Evolutionary conservation across 2,888 invertebrate genomes (phyloP), one percentile per base, ranked within the genome.

Genomic region (Holacanthella duospinosa): DNA sequence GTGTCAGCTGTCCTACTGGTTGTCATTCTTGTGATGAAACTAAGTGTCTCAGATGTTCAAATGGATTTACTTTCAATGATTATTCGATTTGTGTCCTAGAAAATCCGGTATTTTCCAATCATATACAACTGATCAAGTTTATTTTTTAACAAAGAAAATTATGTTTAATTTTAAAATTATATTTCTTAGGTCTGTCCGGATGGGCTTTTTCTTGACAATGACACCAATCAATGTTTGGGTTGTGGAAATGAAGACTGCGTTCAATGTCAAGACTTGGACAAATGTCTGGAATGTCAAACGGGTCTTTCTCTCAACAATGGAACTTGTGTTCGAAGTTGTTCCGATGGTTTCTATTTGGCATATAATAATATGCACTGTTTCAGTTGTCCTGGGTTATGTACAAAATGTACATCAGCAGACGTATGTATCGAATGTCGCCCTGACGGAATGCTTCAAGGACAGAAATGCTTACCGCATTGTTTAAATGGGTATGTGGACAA

Each of bases 391-490:
- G 66, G 64, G 28, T 58, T 72, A 24, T 72, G 72, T 54, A 66
- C 62, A 2, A 67, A 64, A 28, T 72, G 72, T 48, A 26, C 58
- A 2, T 86, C 89, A 0, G 82, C 88, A 60, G 82, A 86, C 63
- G 89, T 89, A 77, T 92, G 91, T 75, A 89, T 88, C 0, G 80
- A 84, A 27, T 92, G 92, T 75, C 82, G 83, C n/a, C 82, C 84
- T 60, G 85, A 88, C 1, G 79, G 90, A 71, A 84, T 88, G 73
- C 79, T 92, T 59, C 89, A 91, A 78, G 88, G 87, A 67, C 90
- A 90, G 29, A 86, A 88, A 66, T 92, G 92, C 76, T 81, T 86
- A 63, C 86, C 88, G 1, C 82, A 87, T 1, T 92, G 91, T 74
- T 88, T 88, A 59, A 82, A 82, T 74, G 84, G 84, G 83, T 84